Percentiles rank a stretch among this genome's conserved stretches.
These are phyloP conservation scores for Sphecodes monilicornis DNA, from an alignment of 2,888 invertebrate genomes.

Conservation along the genomic window DNA sequence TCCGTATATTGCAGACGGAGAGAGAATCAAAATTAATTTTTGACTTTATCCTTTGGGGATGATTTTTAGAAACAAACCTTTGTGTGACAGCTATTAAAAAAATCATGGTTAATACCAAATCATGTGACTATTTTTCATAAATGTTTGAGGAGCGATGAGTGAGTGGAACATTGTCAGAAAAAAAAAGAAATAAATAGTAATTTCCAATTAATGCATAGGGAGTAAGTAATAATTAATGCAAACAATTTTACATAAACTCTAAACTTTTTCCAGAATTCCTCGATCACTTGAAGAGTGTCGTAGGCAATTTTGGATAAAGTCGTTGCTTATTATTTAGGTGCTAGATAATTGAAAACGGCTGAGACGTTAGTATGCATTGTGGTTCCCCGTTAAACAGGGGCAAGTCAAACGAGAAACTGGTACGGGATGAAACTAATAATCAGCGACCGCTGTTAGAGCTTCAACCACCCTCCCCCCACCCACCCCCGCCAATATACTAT, in stretches of 20 bases:
- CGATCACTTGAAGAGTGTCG: too few species aligned
- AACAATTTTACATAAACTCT: too few species aligned
- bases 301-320: background rate
- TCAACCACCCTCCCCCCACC: background rate
- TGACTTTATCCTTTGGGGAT: background rate
- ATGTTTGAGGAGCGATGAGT: background rate
- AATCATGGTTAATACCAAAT: background rate
- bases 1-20: too few species aligned
- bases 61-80: background rate
- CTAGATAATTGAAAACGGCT: background rate
- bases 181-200: background rate
- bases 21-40: background rate
- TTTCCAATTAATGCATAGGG: background rate
- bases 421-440: conserved; percentile 4
- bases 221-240: background rate
- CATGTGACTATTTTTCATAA: background rate
- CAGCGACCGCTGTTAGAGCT: conserved; percentile 1
- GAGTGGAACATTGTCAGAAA: background rate
- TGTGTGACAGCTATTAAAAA: background rate
- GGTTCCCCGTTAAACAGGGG: background rate
- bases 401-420: conserved; percentile 9
- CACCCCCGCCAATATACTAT: background rate
- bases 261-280: too few species aligned
- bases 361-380: background rate
- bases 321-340: background rate